A percentile compares a stretch with the other conserved stretches of the same genome.
Evolutionary conservation across 2,113 vertebrate species (phyloP).

Genomic region (Phocoena phocoena): DNA sequence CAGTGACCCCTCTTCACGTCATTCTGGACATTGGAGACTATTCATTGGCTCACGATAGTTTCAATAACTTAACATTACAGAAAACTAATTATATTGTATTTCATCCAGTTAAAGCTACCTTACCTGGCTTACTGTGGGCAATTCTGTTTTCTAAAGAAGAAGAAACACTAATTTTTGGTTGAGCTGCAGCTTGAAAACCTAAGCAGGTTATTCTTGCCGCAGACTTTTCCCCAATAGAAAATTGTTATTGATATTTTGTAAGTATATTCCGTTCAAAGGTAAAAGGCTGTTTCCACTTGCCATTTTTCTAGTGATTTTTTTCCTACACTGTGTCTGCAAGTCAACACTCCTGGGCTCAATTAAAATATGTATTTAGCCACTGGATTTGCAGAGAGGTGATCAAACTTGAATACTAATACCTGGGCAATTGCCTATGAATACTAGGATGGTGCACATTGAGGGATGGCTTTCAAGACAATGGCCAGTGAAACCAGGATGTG

Average conservation of each 20-base stretch:
- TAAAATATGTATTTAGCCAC: slow-evolving; percentile 78
- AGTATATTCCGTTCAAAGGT: slow-evolving; percentile 68
- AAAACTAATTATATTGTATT: neutral
- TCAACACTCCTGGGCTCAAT: slow-evolving; percentile 80
- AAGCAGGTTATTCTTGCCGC: slow-evolving; percentile 40
- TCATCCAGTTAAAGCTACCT: slow-evolving; percentile 18
- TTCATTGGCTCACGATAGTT: slow-evolving; percentile 1
- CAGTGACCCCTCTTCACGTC: neutral
- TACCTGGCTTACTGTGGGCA: neutral
- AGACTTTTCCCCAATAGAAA: slow-evolving; percentile 68
- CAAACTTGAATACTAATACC: slow-evolving; percentile 73
- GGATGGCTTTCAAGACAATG: neutral
- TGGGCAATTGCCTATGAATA: slow-evolving; percentile 7
- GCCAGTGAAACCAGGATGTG: neutral
- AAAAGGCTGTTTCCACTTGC: slow-evolving; percentile 65
- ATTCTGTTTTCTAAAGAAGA: slow-evolving; percentile 51
- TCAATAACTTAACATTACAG: neutral
- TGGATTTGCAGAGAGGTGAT: slow-evolving; percentile 65
- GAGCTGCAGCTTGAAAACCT: slow-evolving; percentile 57
- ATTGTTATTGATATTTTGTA: slow-evolving; percentile 69
- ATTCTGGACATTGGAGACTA: neutral
- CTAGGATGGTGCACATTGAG: neutral
- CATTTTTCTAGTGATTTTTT: slow-evolving; percentile 71
- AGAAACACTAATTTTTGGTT: slow-evolving; percentile 51
- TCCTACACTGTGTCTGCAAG: slow-evolving; percentile 46